phyloP scores from a whole-genome alignment of 1,140 invertebrate genomes.

The Cydia pomonella region DNA sequence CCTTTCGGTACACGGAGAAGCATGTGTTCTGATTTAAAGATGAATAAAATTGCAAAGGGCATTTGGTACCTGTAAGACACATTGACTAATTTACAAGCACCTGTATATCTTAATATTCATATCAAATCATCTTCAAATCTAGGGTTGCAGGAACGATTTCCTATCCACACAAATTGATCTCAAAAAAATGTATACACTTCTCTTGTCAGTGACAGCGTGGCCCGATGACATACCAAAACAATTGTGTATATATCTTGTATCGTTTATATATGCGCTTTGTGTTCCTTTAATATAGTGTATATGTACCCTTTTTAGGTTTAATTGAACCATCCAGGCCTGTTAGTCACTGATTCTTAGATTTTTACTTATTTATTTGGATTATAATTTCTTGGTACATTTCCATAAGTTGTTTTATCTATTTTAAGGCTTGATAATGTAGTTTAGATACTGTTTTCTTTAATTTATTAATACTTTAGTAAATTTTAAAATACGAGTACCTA shows the following conservation, averaged over 20 bases:
- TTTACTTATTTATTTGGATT: neutral
- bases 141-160: neutral
- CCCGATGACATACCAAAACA: constrained; percentile 70
- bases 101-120: too few relatives aligned
- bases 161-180: constrained; percentile 60
- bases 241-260: constrained; percentile 65
- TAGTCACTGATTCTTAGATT: neutral
- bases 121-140: too few relatives aligned
- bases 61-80: too few relatives aligned
- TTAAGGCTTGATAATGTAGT: too few relatives aligned
- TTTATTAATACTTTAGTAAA: too few relatives aligned
- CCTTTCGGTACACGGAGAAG: too few relatives aligned
- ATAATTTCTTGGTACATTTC: neutral
- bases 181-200: constrained; percentile 49
- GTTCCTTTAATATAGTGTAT: constrained; percentile 66
- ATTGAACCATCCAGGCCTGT: neutral
- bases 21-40: too few relatives aligned
- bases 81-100: too few relatives aligned
- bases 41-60: too few relatives aligned
- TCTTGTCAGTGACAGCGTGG: constrained; percentile 52
- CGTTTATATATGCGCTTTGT: constrained; percentile 66
- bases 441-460: too few relatives aligned
- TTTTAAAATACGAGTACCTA: too few relatives aligned
- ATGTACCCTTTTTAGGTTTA: constrained; percentile 49
- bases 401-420: too few relatives aligned